Base-by-base conservation (phyloP, 2,888 invertebrate genomes). In the Catocala nupta region DNA sequence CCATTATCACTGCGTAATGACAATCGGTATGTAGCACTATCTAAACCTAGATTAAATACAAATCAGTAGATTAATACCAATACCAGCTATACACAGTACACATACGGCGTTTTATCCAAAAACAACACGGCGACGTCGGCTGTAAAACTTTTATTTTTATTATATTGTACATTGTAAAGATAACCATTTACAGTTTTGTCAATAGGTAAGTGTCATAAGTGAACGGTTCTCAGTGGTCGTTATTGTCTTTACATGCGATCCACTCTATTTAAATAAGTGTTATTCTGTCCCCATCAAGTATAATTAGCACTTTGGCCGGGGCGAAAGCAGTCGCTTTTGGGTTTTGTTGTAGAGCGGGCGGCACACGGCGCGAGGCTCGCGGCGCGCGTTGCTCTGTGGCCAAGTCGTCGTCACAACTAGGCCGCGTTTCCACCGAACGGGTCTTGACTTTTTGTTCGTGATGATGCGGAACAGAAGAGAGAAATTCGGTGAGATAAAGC, bases 401-500 rank as follows among this genome's bases (percentile, higher is more conserved):
- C 81, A 81, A 81, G 81, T 73, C 49, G 65, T 65, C 76, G 81
- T 77, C 81, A 82, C 88, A 91, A 87, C 91, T 92, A 91, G 92
- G 93, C 90, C 93, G 90, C 87, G 88, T 84, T 85, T 87, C 88
- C 84, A 88, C 85, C 81, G 77, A 92, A 92, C 91, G 90, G 91
- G 92, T 90, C 87, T 91, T 84, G 84, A 89, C 85, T 92, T 93
- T 93, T 93, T 93, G 91, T 92, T 90, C 87, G 85, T 87, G 91
- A 89, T 91, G 90, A 89, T 92, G 91, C 91, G 90, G 88, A 90
- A 91, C 92, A 90, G 90, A 90, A 88, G 90, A 91, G 92, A 92
- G 92, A 93, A 93, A 93, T 94, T 93, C 84, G 91, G 90, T 86
- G 85, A 90, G 92, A 91, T 90, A 89, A 90, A 89, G 89, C 90